Conservation (phyloP, 2,797 vertebrate genomes). For the Ctenosaura bakeri region DNA sequence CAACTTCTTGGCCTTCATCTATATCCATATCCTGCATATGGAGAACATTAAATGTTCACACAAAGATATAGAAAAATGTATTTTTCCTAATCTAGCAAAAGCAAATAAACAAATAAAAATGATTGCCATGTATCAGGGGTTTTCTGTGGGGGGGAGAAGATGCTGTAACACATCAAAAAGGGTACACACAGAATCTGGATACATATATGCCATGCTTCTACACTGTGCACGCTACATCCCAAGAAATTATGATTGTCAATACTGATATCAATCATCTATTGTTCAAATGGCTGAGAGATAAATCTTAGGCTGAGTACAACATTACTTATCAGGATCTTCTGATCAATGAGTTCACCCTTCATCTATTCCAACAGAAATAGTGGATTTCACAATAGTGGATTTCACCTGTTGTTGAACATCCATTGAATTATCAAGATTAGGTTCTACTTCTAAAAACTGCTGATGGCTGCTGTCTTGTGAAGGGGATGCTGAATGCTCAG, state of each 20-base stretch:
- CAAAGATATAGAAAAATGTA: slow-evolving; percentile 34
- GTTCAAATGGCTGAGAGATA: not conserved
- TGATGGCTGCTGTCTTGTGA: slow-evolving; percentile 91
- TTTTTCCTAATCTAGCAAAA: not conserved
- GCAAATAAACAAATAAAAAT: not conserved
- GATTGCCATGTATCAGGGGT: no score
- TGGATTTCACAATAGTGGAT: not conserved
- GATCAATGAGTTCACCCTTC: not conserved
- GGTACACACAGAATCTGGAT: not conserved
- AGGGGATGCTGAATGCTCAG: slow-evolving; percentile 88
- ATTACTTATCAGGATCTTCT: not conserved
- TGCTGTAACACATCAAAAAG: not conserved
- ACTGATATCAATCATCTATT: not conserved
- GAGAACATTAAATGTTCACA: slow-evolving; percentile 41
- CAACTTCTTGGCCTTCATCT: slow-evolving; percentile 93
- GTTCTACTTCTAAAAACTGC: slow-evolving; percentile 89
- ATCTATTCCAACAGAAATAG: slow-evolving; percentile 40
- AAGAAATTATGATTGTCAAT: not conserved
- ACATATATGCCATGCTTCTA: not conserved
- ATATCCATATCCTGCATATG: slow-evolving; percentile 95
- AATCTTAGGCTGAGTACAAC: not conserved
- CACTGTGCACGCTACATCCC: not conserved
- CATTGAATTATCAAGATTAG: slow-evolving; percentile 92
- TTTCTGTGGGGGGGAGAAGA: no score
- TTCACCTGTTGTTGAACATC: slow-evolving; percentile 96